These are phyloP conservation scores for Drosophila mimica DNA, from an alignment of 2,888 invertebrate species.

Conservation along the genomic window DNA sequence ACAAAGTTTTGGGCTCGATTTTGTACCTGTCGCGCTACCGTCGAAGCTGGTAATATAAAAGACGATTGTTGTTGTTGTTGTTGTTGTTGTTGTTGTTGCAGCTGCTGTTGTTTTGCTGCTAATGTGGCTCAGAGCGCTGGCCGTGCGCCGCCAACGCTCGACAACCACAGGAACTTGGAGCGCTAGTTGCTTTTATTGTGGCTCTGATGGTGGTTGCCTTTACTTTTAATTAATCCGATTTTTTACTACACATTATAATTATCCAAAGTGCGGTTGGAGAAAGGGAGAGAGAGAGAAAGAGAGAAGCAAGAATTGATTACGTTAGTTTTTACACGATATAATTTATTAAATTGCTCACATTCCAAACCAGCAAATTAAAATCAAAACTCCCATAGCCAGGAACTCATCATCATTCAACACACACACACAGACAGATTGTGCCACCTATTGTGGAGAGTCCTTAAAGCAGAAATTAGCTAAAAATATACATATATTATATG, in stretches of 20 bases:
- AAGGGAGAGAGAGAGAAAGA: not conserved
- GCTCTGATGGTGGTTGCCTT: conserved; percentile 41
- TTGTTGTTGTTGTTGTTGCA: conserved; percentile 1
- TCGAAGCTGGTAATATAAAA: not conserved
- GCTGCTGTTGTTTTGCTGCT: conserved; percentile 1
- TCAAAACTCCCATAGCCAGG: not conserved
- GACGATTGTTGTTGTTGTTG: not conserved
- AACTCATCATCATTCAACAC: not conserved
- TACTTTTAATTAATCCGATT: conserved; percentile 73
- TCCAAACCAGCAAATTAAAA: not conserved
- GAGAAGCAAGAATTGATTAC: conserved; percentile 59
- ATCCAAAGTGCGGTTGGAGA: conserved; percentile 18
- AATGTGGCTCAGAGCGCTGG: conserved; percentile 16
- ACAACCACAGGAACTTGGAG: conserved; percentile 16
- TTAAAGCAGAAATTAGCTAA: not conserved
- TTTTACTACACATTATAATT: conserved; percentile 65
- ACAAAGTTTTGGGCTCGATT: conserved; percentile 11
- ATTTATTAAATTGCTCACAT: conserved; percentile 7
- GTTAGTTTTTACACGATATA: conserved; percentile 61
- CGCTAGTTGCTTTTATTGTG: conserved; percentile 20
- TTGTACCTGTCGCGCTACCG: conserved; percentile 1
- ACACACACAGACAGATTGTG: not conserved
- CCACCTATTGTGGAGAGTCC: not conserved
- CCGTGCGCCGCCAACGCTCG: conserved; percentile 27
- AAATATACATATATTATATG: not conserved